phyloP scores from a whole-genome alignment of 2,113 vertebrate genomes.

The Phylloscopus whistleri region DNA sequence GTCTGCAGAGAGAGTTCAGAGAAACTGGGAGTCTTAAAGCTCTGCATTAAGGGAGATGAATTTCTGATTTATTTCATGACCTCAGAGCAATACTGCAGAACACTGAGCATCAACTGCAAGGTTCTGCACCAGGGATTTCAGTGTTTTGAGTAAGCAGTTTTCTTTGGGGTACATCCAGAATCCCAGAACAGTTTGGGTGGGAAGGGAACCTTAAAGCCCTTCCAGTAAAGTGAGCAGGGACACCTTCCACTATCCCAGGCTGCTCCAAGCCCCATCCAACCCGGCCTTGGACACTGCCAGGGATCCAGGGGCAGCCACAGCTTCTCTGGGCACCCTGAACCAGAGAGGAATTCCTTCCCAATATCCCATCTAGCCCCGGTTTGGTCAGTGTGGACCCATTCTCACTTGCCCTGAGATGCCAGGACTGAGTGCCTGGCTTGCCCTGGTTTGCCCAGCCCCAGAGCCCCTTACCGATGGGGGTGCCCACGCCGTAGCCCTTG shows the following conservation, averaged over 20 bases:
- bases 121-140: not conserved
- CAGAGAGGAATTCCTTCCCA: not conserved
- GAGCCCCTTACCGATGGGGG: constrained; percentile 87
- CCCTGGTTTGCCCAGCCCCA: not conserved
- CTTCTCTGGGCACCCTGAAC: rapidly evolving
- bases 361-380: rapidly evolving
- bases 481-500: constrained; percentile 97
- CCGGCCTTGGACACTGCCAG: not conserved
- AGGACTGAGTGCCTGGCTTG: rapidly evolving
- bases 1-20: not conserved
- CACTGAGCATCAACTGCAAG: not conserved
- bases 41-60: not conserved
- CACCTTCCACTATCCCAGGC: rapidly evolving
- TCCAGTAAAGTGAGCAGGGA: not conserved
- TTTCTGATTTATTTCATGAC: not conserved
- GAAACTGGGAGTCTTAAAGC: not conserved
- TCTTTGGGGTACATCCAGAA: not conserved
- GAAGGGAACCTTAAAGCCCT: not conserved
- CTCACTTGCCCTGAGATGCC: not conserved
- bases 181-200: not conserved
- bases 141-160: not conserved
- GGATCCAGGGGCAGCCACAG: not conserved
- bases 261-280: not conserved
- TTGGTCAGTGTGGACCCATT: not conserved
- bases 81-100: not conserved